Percentiles rank a stretch among this genome's conserved stretches.
Evolutionary conservation across 1,140 invertebrate genomes (phyloP).

Genomic region (Hycleus phaleratus): DNA sequence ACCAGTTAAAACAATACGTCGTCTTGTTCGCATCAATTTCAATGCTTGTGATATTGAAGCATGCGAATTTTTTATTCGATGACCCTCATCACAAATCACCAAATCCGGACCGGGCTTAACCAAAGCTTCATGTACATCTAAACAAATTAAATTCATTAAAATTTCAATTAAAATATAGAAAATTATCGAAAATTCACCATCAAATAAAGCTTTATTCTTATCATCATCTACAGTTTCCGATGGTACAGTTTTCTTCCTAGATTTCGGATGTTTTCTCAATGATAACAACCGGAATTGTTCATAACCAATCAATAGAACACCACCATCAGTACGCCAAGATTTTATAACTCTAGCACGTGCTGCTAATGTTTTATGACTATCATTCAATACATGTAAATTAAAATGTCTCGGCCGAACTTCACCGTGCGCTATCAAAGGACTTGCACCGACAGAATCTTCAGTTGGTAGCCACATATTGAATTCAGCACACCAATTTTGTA

Average conservation of each 20-base stretch:
- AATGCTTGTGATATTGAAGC: conserved; percentile 87
- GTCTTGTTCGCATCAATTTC: conserved; percentile 84
- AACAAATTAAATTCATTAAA: conserved; percentile 19
- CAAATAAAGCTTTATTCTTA: conserved; percentile 76
- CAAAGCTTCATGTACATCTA: conserved; percentile 78
- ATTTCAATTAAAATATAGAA: neutral
- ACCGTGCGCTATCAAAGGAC: conserved; percentile 48
- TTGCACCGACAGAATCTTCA: conserved; percentile 44
- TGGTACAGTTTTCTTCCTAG: conserved; percentile 42
- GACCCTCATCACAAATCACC: conserved; percentile 93
- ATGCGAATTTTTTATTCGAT: conserved; percentile 93
- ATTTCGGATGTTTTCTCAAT: conserved; percentile 62
- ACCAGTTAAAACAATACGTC: conserved; percentile 86
- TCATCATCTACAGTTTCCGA: conserved; percentile 56
- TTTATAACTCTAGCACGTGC: conserved; percentile 50
- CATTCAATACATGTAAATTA: conserved; percentile 84
- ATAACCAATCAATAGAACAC: conserved; percentile 95
- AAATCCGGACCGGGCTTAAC: conserved; percentile 90
- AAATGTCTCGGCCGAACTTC: conserved; percentile 72
- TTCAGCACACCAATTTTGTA: conserved; percentile 97
- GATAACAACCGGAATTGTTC: conserved; percentile 89
- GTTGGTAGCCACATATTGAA: conserved; percentile 93
- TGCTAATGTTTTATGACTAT: conserved; percentile 85
- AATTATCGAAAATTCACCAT: conserved; percentile 49
- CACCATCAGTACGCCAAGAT: conserved; percentile 81